A percentile compares a stretch with the other conserved stretches of the same genome.
Evolutionary conservation across 2,888 invertebrate genomes (phyloP).

Genomic region (Galeruca laticollis): DNA sequence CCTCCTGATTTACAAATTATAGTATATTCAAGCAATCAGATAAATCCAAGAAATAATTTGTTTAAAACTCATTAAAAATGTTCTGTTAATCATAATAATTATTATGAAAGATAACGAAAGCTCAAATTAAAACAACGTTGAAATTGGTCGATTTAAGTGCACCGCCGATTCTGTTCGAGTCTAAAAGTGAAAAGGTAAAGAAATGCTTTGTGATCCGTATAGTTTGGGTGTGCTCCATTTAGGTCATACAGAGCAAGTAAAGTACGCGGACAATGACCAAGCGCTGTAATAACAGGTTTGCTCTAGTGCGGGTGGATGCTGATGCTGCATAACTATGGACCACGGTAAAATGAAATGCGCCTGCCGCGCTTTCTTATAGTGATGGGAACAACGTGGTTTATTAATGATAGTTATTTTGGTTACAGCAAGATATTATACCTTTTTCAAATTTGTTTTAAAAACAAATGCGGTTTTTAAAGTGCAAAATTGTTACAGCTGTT

Average conservation of each 20-base stretch:
- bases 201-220: conserved; percentile 49
- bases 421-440: neutral
- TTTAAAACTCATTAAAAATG: neutral
- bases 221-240: conserved; percentile 63
- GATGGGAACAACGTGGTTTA: conserved; percentile 3
- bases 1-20: neutral
- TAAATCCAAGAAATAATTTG: neutral
- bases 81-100: neutral
- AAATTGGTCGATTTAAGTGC: conserved; percentile 8
- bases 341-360: conserved; percentile 42
- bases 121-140: neutral
- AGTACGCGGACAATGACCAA: conserved; percentile 63
- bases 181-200: conserved; percentile 41
- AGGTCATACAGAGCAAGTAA: conserved; percentile 63
- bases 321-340: conserved; percentile 48
- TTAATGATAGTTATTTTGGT: neutral
- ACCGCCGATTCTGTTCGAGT: conserved; percentile 20
- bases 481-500: neutral
- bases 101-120: neutral
- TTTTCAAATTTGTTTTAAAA: neutral
- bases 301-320: conserved; percentile 63
- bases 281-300: conserved; percentile 63
- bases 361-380: conserved; percentile 9
- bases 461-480: neutral
- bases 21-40: neutral